Percentiles rank a stretch among this genome's conserved stretches.
phyloP scores from a whole-genome alignment of 2,113 vertebrate species.

The Atrichornis clamosus region DNA sequence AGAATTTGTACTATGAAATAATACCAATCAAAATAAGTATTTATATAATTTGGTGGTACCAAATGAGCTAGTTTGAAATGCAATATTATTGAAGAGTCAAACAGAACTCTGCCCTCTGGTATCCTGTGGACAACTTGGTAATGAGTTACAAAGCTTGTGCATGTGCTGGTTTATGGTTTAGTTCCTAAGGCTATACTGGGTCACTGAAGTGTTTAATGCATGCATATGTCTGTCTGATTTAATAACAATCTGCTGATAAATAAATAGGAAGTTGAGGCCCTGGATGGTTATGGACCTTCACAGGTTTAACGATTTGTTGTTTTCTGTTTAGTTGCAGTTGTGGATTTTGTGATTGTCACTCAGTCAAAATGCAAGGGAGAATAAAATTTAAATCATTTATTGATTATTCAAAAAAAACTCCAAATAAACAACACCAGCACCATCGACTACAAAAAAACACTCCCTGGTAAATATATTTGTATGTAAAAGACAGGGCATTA shows the following conservation, averaged over 20 bases:
- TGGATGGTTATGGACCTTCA: background rate
- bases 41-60: background rate
- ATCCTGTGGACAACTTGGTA: background rate
- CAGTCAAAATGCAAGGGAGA: background rate
- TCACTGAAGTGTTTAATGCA: background rate
- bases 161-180: background rate
- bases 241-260: slow-evolving; percentile 24
- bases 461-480: background rate
- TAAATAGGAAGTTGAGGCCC: background rate
- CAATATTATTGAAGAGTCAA: background rate
- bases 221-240: slow-evolving; percentile 13
- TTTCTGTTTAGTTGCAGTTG: background rate
- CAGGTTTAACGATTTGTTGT: background rate
- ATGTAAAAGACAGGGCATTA: background rate
- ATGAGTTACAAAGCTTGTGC: background rate
- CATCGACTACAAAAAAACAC: background rate
- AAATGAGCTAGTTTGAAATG: background rate
- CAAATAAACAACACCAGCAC: too few species aligned
- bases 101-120: background rate
- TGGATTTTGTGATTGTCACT: background rate
- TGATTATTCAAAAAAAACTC: background rate
- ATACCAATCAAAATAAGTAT: background rate
- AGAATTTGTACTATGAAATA: background rate
- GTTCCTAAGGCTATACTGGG: background rate
- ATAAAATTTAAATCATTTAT: background rate